Percentiles rank a stretch among this genome's conserved stretches.
phyloP scores from a whole-genome alignment of 2,888 invertebrate genomes.

The Pomacea canaliculata region DNA sequence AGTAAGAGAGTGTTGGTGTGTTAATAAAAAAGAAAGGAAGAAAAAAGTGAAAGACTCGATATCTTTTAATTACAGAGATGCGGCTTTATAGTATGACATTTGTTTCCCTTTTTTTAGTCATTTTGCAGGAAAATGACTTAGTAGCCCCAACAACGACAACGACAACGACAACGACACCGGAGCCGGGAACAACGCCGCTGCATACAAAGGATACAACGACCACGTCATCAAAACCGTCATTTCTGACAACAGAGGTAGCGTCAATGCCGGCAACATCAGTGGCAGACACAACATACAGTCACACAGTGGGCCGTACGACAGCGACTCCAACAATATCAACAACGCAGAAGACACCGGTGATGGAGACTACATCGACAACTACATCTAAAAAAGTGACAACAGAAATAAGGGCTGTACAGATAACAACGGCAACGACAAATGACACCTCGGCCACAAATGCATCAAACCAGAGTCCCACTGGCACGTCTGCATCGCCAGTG shows the following conservation, averaged over 20 bases:
- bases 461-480: neutral
- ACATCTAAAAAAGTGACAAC: neutral
- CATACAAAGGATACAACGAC: neutral
- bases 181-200: neutral
- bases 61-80: no score
- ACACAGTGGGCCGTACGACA: neutral
- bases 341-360: neutral
- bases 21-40: no score
- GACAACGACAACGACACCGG: neutral
- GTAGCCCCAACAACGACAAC: neutral
- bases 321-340: neutral
- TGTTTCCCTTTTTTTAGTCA: neutral
- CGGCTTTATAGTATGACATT: no score
- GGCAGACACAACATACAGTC: neutral
- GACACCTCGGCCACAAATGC: neutral
- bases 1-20: no score
- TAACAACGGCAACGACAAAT: neutral
- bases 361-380: neutral
- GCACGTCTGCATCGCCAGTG: no score
- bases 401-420: neutral
- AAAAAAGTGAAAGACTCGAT: no score
- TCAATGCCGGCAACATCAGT: neutral
- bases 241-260: neutral
- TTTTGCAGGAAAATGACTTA: slow-evolving; percentile 1
- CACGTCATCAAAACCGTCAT: neutral